Evolutionary conservation across 2,113 vertebrate genomes (phyloP).

Genomic region (Alaudala cheleensis): DNA sequence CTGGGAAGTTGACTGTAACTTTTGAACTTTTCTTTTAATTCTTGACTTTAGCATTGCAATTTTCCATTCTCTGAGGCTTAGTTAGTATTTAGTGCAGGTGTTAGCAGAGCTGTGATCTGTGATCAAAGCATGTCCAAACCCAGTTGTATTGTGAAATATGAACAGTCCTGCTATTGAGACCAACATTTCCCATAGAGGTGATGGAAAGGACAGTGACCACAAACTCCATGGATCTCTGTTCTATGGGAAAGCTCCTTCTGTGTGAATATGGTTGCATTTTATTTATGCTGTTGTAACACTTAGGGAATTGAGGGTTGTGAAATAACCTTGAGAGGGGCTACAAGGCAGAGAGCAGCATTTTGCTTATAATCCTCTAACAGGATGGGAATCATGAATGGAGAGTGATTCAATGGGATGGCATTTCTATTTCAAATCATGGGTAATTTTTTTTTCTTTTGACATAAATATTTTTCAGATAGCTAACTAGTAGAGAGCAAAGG

Average conservation of each 20-base stretch:
- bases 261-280: conserved; percentile 63
- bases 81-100: conserved; percentile 71
- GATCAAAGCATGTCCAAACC: conserved; percentile 69
- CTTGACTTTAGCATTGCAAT: conserved; percentile 65
- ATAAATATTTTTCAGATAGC: conserved; percentile 45
- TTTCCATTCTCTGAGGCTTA: conserved; percentile 72
- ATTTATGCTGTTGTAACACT: conserved; percentile 53
- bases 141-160: conserved; percentile 59
- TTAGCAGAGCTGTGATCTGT: conserved; percentile 71
- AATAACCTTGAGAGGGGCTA: neutral
- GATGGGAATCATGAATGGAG: neutral
- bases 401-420: conserved; percentile 25
- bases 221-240: conserved; percentile 33
- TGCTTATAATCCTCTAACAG: neutral
- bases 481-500: conserved; percentile 46
- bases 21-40: conserved; percentile 67
- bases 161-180: conserved; percentile 58
- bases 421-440: conserved; percentile 44
- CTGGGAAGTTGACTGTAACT: conserved; percentile 69
- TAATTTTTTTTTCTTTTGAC: conserved; percentile 49
- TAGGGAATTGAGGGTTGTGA: conserved; percentile 30
- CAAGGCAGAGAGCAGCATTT: conserved; percentile 17
- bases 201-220: conserved; percentile 41
- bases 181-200: conserved; percentile 48
- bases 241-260: conserved; percentile 51